These are phyloP conservation scores for Chrosomus eos DNA, from an alignment of 2,797 vertebrate genomes.

Conservation along the genomic window DNA sequence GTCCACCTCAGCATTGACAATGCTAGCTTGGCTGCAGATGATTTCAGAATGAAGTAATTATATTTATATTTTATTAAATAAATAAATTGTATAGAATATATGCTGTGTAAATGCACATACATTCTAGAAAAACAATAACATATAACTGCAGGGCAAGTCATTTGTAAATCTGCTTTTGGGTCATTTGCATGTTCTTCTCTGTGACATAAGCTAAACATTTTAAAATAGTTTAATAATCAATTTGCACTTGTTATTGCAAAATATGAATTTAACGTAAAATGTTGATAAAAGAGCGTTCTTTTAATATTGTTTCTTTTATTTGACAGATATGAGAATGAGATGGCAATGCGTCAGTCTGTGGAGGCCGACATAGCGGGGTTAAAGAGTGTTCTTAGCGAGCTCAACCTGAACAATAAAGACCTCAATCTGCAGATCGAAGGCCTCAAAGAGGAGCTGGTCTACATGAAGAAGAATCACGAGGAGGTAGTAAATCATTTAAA, in stretches of 20 bases:
- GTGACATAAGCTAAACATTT: background rate
- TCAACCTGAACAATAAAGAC: conserved; percentile 67
- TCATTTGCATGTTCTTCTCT: background rate
- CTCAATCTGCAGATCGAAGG: conserved; percentile 71
- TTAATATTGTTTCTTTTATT: background rate
- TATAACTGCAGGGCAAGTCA: background rate
- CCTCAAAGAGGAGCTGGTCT: conserved; percentile 69
- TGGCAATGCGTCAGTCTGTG: conserved; percentile 70
- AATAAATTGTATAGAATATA: background rate
- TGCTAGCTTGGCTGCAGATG: conserved; percentile 74
- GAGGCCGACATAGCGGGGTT: conserved; percentile 75
- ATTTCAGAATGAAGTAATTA: conserved; percentile 80
- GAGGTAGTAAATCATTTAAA: conserved; percentile 64
- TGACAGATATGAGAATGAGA: conserved; percentile 74
- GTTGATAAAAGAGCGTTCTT: background rate
- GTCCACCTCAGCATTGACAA: conserved; percentile 77
- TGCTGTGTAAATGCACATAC: background rate
- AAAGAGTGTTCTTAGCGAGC: conserved; percentile 67
- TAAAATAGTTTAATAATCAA: background rate
- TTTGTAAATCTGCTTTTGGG: background rate
- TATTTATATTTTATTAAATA: background rate
- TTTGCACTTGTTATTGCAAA: background rate
- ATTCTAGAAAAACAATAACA: background rate
- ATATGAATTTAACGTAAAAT: background rate
- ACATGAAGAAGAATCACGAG: conserved; percentile 73